Evolutionary conservation across 2,113 vertebrate species (phyloP), one percentile per base, ranked within the genome.

Genomic region (Procavia capensis): DNA sequence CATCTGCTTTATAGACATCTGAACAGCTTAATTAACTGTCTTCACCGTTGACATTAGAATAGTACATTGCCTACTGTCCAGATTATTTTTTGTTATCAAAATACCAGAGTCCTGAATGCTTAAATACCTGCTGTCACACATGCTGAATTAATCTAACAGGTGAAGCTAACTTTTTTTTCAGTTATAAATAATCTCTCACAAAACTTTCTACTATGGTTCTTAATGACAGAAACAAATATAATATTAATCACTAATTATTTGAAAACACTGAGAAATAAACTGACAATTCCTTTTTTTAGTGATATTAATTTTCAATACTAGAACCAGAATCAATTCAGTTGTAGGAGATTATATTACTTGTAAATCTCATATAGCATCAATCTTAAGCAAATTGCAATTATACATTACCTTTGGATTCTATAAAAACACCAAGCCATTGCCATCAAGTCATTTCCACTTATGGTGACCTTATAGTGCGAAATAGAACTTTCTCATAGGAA

Each of bases 1-100:
- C 16, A 50, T 96, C 45, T 95, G 25, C 6, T 90, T 31, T 92
- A 34, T 81, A 85, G 92, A 95, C 8, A 95, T 74, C 66, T 87
- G 36, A 92, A 92, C 64, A 95, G 31, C 90, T 92, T 97, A 96
- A 96, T 97, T 97, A 96, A 93, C 80, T 29, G 47, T 93, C 19
- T 90, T 95, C 45, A 90, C 34, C 76, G 88, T 74, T 95, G 81
- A 82, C 81, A 80, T 92, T 97, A 0, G 0, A 96, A 64, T 6
- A 96, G 41, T 95, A 82, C 36, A 92, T 16, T 78, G 19, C 6
- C 66, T 76, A 90, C 57, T 95, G 59, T 95, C 90, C 88, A 85
- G 41, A 91, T 78, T 63, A 76, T 47, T 93, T 39, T 54, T 90
- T 92, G 45, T 88, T 96, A 93, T 89, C 83, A 97, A 95, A 97